A percentile compares a stretch with the other conserved stretches of the same genome.
Conservation (phyloP, 2,113 vertebrate genomes). For the Saguinus imperator region DNA sequence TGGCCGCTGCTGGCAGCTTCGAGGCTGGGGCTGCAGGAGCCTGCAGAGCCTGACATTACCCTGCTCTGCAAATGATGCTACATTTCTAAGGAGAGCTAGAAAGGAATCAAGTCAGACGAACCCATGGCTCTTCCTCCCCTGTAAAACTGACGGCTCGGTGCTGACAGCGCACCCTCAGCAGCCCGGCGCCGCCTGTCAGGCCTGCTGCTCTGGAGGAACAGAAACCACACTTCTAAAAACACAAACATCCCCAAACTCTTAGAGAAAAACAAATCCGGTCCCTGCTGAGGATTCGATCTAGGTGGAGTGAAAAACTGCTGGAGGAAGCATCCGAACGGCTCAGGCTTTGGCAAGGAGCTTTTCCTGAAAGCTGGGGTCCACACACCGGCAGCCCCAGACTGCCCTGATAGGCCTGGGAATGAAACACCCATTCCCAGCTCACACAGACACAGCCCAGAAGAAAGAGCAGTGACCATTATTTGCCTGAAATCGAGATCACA, state of each 20-base stretch:
- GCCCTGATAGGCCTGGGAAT: fast-evolving
- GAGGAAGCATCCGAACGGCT: fast-evolving
- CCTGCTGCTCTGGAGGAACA: background rate
- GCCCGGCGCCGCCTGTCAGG: background rate
- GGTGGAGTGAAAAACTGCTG: fast-evolving
- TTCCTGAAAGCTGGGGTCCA: fast-evolving
- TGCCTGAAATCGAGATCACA: background rate
- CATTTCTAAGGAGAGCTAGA: background rate
- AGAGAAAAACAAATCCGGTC: fast-evolving
- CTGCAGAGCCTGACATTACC: fast-evolving
- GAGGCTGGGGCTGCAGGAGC: background rate
- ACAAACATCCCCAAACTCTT: background rate
- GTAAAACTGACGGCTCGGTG: fast-evolving
- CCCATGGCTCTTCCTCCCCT: background rate
- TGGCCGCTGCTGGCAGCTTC: background rate
- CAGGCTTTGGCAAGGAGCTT: fast-evolving
- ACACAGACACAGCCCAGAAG: background rate
- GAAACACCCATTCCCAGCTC: fast-evolving
- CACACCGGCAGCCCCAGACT: fast-evolving
- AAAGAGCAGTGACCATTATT: fast-evolving
- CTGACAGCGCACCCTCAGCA: background rate
- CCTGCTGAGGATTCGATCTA: background rate
- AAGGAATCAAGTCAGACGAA: background rate
- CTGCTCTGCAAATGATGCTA: too few relatives aligned
- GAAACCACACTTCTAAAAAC: background rate